Base-by-base conservation (phyloP, 2,113 vertebrate species). In the Oenanthe oenanthe region DNA sequence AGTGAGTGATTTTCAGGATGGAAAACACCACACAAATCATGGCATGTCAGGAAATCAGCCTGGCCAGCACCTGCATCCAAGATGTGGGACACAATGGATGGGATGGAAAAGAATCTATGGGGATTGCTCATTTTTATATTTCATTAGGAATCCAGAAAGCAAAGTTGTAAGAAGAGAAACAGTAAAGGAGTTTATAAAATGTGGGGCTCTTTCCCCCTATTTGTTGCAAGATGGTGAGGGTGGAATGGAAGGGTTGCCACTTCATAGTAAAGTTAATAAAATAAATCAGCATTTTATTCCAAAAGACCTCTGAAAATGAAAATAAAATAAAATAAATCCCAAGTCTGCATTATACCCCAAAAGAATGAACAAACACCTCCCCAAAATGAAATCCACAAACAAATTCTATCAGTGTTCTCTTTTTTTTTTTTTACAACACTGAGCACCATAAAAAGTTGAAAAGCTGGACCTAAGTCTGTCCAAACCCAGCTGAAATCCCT, bases 61-160 rank as follows among this genome's bases (percentile, higher is more conserved):
- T 89, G 89, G 85, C 61, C 81, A 75, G 74, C 89, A 89, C 65
- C 96, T 96, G 95, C 56, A 18, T 2, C 87, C 95, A 94, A 94
- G 88, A 93, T 92, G 74, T 65, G 57, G 9, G 28, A 31, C 1
- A 19, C 9, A n/a, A 32, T 1, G 25, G 45, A 76, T 17, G 21
- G 34, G 57, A 74, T 63, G 61, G 36, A 60, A 81, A 72, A 53
- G 17, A 78, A 72, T 53, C 53, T 12, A 1, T 2, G 7, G 62
- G 53, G 32, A 57, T 4, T 45, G 40, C 1, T 83, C 7, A 0
- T 32, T 68, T 76, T 31, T 28, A 1, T 8, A 54, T 82, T 74
- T 32, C 17, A 75, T 56, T 17, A 45, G 28, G 34, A 72, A 81
- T 32, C 12, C 85, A 73, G 45, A 61, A 11, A 71, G 57, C 18